Evolutionary conservation across 2,113 vertebrate species (phyloP), one percentile per base, ranked within the genome.

Genomic region (Dicrurus megarhynchus): DNA sequence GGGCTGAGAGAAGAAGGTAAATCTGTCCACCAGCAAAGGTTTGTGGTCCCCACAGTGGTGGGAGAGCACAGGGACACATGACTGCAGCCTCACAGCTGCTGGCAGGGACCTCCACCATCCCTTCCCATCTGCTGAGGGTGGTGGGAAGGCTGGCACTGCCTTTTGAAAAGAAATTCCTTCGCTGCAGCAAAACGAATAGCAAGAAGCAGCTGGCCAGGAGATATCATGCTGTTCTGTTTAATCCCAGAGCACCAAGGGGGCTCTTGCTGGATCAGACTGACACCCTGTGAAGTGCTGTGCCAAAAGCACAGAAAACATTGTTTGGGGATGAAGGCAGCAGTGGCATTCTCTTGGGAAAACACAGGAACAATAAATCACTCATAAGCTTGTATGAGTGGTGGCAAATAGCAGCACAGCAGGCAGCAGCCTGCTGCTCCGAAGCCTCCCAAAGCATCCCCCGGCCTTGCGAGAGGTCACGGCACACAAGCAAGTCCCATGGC

Each of bases 401-500:
- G 85, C 46, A 71, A 71, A 75, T 22, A 94, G 56, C 64, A 61
- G 57, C 17, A 4, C 44, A 74, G 84, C 30, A 56, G 73, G 78
- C 4, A 6, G 33, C 35, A 90, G 74, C 39, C 74, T 39, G 19
- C 81, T 39, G 60, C 47, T 70, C 69, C 16, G 8, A 28, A 90
- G n/a, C 44, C 30, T 80, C 32, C 69, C 7, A 2, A n/a, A 78
- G 44, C 73, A 68, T 32, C 53, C 49, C 37, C 30, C 12, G 39
- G 61, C 56, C 87, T 67, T 84, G 53, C 0, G 0, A 67, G 53
- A 60, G 32, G 49, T 52, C 64, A n/a, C 0, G 0, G 64, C 4
- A 2, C 5, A 20, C 35, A 64, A 15, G 16, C 13, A 22, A 26
- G 55, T 21, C 59, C 41, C 65, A 3, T 1, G 26, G 61, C 23